Base-by-base conservation (phyloP, 2,797 vertebrate genomes). In the Cuniculus paca region DNA sequence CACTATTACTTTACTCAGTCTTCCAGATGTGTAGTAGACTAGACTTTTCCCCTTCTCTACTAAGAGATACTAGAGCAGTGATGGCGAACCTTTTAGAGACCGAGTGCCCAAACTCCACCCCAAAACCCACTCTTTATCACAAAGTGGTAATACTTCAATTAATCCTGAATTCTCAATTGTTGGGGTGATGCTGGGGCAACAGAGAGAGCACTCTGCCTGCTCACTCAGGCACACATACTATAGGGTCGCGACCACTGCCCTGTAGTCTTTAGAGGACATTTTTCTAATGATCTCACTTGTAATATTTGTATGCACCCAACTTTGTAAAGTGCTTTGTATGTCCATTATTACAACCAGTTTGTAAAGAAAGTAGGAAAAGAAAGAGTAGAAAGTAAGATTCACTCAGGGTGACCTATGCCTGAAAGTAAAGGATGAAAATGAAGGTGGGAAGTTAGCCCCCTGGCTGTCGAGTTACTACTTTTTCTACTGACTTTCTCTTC, bases 201-300 rank as follows among this genome's bases (percentile, higher is more conserved):
- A 5, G 12, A 75, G 42, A 74, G 6, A 75, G 39, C 22, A 13
- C 19, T 72, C 70, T 45, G 12, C 13, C 0, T 75, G 24, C 26
- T 14, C 13, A 26, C 24, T 16, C 24, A 1, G 0, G 26, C 42
- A 48, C 34, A 9, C 0, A 6, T 17, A 7, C 24, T 42, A 24
- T 48, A 45, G 7, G 26, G 4, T 6, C 22, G 6, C 1, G 12
- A 28, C 26, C 13, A 28, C 72, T 31, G 24, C 42, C 26, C 13
- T 6, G 26, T 1, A 2, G 17, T 58, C 42, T 19, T 48, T 22
- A 22, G n/a, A 77, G 19, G n/a, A 45, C 5, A 2, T 31, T 60
- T 56, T 42, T 77, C 42, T 94, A 42, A 58, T 70, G 31, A 28
- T 14, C 28, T 26, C 17, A n/a, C n/a, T 48, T 74, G 5, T 36